phyloP scores from a whole-genome alignment of 2,113 vertebrate genomes.

The Crypturellus undulatus region DNA sequence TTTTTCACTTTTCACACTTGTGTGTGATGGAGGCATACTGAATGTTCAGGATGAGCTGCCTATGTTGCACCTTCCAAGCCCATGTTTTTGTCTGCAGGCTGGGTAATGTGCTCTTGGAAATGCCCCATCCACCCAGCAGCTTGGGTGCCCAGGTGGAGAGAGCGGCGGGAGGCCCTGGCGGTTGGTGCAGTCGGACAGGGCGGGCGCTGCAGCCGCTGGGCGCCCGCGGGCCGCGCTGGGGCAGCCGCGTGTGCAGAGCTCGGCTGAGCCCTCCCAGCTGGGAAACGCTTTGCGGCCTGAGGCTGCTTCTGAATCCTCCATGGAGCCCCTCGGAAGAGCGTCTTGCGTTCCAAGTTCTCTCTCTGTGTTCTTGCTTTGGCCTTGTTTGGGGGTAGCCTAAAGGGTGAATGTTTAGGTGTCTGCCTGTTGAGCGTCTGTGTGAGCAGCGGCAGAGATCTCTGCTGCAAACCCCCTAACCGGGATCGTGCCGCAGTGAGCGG shows the following conservation, averaged over 20 bases:
- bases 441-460: background rate
- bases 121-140: background rate
- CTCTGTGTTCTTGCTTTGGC: background rate
- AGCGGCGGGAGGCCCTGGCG: background rate
- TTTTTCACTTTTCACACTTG: background rate
- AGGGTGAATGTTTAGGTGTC: background rate
- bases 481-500: background rate
- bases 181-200: background rate
- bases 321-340: background rate
- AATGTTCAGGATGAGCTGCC: slow-evolving; percentile 25
- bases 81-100: background rate
- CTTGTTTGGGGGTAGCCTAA: background rate
- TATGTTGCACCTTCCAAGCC: background rate
- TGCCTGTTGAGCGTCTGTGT: background rate
- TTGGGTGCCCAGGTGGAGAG: slow-evolving; percentile 3
- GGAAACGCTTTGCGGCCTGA: background rate
- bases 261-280: background rate
- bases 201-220: background rate
- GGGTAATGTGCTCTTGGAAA: background rate
- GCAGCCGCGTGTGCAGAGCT: background rate
- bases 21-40: background rate
- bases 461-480: background rate
- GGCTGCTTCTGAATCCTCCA: background rate
- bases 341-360: background rate
- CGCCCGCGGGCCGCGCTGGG: background rate